Conservation (phyloP, 2,888 invertebrate genomes). For the Caprella mutica region DNA sequence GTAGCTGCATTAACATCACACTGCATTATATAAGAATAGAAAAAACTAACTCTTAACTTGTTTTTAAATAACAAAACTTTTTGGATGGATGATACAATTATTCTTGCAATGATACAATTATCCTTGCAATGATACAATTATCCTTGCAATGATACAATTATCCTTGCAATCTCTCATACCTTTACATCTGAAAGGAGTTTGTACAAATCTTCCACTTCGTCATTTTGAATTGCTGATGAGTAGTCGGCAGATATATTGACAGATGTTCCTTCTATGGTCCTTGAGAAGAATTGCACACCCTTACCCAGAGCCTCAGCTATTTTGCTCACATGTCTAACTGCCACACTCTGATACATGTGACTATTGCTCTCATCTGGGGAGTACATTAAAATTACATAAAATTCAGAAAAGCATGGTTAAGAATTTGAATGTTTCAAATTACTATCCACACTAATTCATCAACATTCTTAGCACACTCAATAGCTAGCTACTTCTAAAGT, state of each 20-base stretch:
- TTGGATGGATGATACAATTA: too few species aligned
- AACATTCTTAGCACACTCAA: too few species aligned
- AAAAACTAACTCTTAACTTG: too few species aligned
- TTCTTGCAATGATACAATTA: too few species aligned
- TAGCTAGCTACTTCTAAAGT: too few species aligned
- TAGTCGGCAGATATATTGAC: conserved; percentile 62
- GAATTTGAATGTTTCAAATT: too few species aligned
- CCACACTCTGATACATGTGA: conserved; percentile 99
- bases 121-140: conserved; percentile 15
- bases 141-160: conserved; percentile 4
- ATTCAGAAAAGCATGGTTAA: conserved; percentile 5
- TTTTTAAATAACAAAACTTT: too few species aligned
- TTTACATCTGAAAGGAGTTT: conserved; percentile 64
- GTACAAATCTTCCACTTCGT: conserved; percentile 96
- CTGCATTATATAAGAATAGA: too few species aligned
- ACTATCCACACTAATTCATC: too few species aligned
- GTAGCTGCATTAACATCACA: too few species aligned
- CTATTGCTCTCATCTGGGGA: conserved; percentile 78
- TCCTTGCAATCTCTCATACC: conserved; percentile 43
- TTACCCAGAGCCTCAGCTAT: conserved; percentile 79
- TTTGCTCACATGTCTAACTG: conserved; percentile 81
- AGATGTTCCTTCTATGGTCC: conserved; percentile 72
- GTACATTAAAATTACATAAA: neutral
- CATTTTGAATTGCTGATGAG: conserved; percentile 56
- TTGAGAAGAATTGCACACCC: conserved; percentile 77